Evolutionary conservation across 2,888 invertebrate genomes (phyloP), one percentile per base, ranked within the genome.

Genomic region (Camponotus fellah): DNA sequence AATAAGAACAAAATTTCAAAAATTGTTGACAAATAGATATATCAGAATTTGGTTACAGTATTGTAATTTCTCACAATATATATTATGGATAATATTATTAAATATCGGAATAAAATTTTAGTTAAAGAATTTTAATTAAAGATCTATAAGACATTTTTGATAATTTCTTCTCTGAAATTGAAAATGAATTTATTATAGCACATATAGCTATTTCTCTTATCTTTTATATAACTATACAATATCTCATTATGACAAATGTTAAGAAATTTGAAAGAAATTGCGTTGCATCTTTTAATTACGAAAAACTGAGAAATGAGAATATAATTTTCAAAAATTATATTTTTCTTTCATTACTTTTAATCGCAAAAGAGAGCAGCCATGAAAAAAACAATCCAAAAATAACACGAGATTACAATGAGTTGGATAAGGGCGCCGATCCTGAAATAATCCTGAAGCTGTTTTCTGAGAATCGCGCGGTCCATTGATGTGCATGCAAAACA

Each of bases 401-500:
- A 58, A 56, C 34, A 17, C 60, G 12, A 79, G 10, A 43, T 32
- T 8, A 21, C 21, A 21, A 58, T 26, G 26, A 68, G 43, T 69
- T 68, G 14, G 10, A n/a, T 58, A 40, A 53, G 14, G 3, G 60
- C n/a, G 8, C 46, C 46, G 43, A 46, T 37, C 17, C 9, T 71
- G 37, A 60, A 68, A 56, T 68, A 56, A 69, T 76, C 40, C 46
- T 53, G 32, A 17, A 34, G 53, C 43, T 3, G 21, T n/a, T 32
- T 49, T 37, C 32, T 49, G n/a, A 37, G 75, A 74, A 40, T 9
- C 86, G 83, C 87, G 86, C 87, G 88, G 87, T 84, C 90, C 92
- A 92, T 92, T 92, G 91, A 92, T 88, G 90, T 91, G 89, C 87
- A 92, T 92, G 90, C 90, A 92, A 91, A 92, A 85, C 87, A 88